Conservation (phyloP, 2,888 invertebrate genomes). For the Campoletis raptor region DNA sequence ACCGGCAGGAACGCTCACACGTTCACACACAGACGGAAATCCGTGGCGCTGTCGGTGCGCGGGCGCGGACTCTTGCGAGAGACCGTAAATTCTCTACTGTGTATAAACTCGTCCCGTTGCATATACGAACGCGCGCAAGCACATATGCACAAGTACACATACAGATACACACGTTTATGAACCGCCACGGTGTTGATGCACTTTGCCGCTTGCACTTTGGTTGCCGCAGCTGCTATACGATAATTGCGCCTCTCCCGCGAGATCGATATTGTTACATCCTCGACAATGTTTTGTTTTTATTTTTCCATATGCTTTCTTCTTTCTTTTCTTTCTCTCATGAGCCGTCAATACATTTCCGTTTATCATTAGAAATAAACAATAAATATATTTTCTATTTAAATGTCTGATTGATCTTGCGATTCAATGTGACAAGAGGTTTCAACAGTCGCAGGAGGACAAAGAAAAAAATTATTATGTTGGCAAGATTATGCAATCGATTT, state of each 20-base stretch:
- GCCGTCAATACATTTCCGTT: neutral
- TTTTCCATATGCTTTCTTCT: neutral
- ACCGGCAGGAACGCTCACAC: constrained; percentile 29
- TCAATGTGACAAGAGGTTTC: neutral
- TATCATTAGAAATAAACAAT: neutral
- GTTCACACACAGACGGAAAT: constrained; percentile 16
- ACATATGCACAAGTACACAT: constrained; percentile 8
- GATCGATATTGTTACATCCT: constrained; percentile 61
- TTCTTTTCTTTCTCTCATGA: neutral
- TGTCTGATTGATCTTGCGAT: neutral
- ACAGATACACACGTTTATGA: constrained; percentile 31
- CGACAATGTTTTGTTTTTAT: constrained; percentile 15
- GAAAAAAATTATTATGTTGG: neutral
- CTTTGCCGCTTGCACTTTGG: constrained; percentile 64
- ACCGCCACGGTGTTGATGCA: constrained; percentile 53
- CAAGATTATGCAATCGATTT: neutral
- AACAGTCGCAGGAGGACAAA: neutral
- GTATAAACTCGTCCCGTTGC: constrained; percentile 46
- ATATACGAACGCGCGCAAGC: neutral
- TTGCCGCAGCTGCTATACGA: constrained; percentile 63
- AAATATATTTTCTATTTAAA: neutral
- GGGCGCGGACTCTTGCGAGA: constrained; percentile 37
- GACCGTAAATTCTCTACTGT: constrained; percentile 34
- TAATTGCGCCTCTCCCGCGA: constrained; percentile 54
- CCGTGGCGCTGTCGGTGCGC: constrained; percentile 33